phyloP scores from a whole-genome alignment of 2,113 vertebrate genomes.

The Xiphorhynchus elegans region DNA sequence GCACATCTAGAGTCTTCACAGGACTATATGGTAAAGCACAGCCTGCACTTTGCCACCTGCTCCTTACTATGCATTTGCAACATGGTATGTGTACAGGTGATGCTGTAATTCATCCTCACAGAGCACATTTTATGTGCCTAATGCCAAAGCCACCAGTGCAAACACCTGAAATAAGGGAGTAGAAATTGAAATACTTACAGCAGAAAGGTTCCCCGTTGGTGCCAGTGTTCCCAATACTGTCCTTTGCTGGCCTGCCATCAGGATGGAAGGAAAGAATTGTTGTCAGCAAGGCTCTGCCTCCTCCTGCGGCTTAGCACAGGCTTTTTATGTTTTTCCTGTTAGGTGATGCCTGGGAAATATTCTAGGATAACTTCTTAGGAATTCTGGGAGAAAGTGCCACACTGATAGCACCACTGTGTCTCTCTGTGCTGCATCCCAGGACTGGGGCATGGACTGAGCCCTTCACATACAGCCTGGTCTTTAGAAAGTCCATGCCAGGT shows the following conservation, averaged over 20 bases:
- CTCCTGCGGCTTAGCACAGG: neutral
- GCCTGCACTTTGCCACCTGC: neutral
- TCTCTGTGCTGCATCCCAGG: neutral
- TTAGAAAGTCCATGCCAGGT: neutral
- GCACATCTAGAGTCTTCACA: accelerated
- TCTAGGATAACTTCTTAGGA: neutral
- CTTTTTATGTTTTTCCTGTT: neutral
- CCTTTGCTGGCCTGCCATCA: neutral
- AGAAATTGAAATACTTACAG: neutral
- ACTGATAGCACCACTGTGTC: neutral
- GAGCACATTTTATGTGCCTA: neutral
- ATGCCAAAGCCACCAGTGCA: neutral
- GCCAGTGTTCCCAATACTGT: neutral
- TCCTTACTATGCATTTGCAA: neutral
- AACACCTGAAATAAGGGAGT: neutral
- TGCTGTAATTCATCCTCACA: neutral
- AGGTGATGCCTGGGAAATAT: neutral
- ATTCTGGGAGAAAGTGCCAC: neutral
- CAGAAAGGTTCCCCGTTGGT: neutral
- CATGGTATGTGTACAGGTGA: neutral
- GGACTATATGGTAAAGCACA: accelerated
- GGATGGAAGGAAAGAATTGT: neutral
- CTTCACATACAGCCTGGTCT: neutral
- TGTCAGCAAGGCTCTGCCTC: neutral
- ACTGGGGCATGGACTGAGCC: neutral